These are phyloP conservation scores for Drosophila subpulchrella DNA, from an alignment of 1,140 invertebrate genomes.

Conservation along the genomic window DNA sequence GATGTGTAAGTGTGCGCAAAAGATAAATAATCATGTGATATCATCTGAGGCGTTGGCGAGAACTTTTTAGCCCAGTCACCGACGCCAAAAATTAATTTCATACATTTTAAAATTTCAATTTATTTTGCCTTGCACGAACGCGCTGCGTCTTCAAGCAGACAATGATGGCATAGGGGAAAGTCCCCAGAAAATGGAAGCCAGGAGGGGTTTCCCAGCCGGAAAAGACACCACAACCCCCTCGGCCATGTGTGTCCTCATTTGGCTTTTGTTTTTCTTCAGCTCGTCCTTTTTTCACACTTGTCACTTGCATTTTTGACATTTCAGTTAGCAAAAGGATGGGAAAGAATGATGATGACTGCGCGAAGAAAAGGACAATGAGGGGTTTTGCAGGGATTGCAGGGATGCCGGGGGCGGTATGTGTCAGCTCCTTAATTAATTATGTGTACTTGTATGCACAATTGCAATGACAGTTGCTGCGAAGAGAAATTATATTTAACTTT, in stretches of 20 bases:
- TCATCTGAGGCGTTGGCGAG: conserved; percentile 61
- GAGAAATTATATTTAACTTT: conserved; percentile 36
- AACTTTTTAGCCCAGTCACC: conserved; percentile 43
- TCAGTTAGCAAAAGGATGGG: conserved; percentile 63
- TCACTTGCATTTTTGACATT: conserved; percentile 82
- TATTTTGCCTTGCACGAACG: conserved; percentile 75
- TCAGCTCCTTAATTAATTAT: conserved; percentile 78
- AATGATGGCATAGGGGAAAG: conserved; percentile 15
- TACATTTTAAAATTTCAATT: conserved; percentile 83
- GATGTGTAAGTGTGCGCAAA: conserved; percentile 73
- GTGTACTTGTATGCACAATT: conserved; percentile 66
- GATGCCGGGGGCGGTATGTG: conserved; percentile 46
- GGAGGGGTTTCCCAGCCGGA: conserved; percentile 10
- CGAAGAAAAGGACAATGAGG: conserved; percentile 26
- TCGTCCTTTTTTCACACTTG: conserved; percentile 81
- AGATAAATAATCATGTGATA: conserved; percentile 80
- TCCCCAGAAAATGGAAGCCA: conserved; percentile 7
- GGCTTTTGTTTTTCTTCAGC: conserved; percentile 74
- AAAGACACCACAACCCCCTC: conserved; percentile 11
- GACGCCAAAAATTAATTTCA: conserved; percentile 79
- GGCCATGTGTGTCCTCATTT: conserved; percentile 49
- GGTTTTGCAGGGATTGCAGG: not conserved
- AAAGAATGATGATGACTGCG: conserved; percentile 33
- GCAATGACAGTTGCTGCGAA: conserved; percentile 65
- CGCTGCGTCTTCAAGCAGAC: conserved; percentile 72